Conservation (phyloP, 2,113 vertebrate species). For the Coryphaenoides rupestris region DNA sequence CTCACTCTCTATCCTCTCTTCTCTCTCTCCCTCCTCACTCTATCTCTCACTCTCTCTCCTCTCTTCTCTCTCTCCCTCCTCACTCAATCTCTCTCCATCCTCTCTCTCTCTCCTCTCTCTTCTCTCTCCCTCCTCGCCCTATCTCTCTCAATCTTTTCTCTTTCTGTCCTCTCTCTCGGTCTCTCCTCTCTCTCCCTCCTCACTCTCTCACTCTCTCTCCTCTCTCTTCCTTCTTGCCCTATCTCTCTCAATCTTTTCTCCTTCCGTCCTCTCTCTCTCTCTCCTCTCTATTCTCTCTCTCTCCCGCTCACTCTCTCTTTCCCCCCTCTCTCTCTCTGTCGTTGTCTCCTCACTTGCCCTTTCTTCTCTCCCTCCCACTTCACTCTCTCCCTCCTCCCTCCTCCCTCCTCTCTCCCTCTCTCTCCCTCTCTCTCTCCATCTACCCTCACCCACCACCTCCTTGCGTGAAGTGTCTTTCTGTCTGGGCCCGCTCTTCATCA, state of each 20-base stretch:
- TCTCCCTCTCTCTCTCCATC: background rate
- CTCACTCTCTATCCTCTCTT: no score
- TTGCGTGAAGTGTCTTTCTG: background rate
- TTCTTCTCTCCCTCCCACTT: background rate
- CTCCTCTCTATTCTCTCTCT: background rate
- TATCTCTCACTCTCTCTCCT: no score
- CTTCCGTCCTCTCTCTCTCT: background rate
- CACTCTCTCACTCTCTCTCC: background rate
- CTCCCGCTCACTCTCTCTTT: background rate
- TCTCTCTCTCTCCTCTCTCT: no score
- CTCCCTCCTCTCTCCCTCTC: constrained; percentile 6
- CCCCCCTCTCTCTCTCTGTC: background rate
- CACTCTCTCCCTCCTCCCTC: background rate
- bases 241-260: background rate
- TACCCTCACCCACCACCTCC: constrained; percentile 4
- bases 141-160: no score
- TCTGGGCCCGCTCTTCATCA: background rate
- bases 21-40: no score
- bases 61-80: no score
- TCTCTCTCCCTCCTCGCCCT: no score
- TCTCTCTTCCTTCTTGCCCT: background rate
- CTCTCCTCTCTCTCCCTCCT: no score
- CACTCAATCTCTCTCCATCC: no score
- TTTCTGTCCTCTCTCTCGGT: no score
- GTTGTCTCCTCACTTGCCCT: no score